These are phyloP conservation scores for Perizoma affinitatum DNA, from an alignment of 2,888 invertebrate genomes.

Conservation along the genomic window DNA sequence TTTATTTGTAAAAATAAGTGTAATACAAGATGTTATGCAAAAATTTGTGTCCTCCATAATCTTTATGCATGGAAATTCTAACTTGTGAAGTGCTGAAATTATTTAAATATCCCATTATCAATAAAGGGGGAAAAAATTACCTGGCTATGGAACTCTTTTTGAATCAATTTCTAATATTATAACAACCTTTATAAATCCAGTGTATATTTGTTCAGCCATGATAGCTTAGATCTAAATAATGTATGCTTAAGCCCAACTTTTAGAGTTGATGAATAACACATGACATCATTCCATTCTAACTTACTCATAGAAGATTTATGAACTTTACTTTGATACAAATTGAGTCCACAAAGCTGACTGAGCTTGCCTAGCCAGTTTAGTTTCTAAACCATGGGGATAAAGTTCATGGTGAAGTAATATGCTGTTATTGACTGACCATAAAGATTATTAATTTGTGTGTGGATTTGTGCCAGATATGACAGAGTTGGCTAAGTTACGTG, in stretches of 20 bases:
- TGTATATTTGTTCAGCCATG: conserved; percentile 5
- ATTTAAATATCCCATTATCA: too few species aligned
- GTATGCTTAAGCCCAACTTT: conserved; percentile 25
- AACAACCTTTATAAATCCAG: too few species aligned
- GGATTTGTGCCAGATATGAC: conserved; percentile 11
- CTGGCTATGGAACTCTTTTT: too few species aligned
- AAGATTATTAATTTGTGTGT: conserved; percentile 13
- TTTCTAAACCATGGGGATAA: conserved; percentile 14
- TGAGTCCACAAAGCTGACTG: conserved; percentile 12
- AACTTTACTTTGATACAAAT: conserved; percentile 27
- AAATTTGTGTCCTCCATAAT: too few species aligned
- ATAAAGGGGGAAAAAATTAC: too few species aligned
- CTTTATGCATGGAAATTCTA: too few species aligned
- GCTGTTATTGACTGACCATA: conserved; percentile 8
- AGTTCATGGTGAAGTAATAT: conserved; percentile 7
- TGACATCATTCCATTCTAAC: conserved; percentile 33
- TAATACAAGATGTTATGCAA: too few species aligned
- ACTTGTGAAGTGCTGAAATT: too few species aligned
- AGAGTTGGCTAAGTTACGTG: conserved; percentile 1
- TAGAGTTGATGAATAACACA: conserved; percentile 33
- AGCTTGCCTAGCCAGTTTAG: conserved; percentile 12
- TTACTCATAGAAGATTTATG: conserved; percentile 30
- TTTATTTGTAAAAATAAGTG: too few species aligned
- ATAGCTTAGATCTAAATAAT: conserved; percentile 19
- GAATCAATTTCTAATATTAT: too few species aligned